phyloP scores from a whole-genome alignment of 37 sponge, comb jelly and placozoan genomes.

The Crambe crambe region DNA sequence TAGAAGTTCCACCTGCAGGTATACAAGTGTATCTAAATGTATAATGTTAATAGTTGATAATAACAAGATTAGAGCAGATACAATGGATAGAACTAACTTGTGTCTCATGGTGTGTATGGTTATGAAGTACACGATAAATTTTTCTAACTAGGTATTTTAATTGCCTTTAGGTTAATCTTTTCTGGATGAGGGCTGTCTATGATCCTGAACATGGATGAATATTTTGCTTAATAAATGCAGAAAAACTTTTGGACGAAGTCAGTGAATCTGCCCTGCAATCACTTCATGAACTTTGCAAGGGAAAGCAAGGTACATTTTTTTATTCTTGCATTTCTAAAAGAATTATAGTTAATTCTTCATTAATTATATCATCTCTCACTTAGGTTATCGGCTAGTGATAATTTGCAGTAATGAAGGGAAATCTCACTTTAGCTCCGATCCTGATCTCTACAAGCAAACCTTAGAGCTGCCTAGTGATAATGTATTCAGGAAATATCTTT shows the following conservation, averaged over 20 bases:
- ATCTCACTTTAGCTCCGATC: constrained; percentile 53
- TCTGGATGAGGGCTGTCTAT: constrained; percentile 69
- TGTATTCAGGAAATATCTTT: constrained; percentile 19
- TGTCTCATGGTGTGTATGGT: too few species aligned
- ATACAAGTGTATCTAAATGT: too few species aligned
- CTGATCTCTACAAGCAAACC: constrained; percentile 15
- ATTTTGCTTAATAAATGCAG: constrained; percentile 73
- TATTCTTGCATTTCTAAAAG: too few species aligned
- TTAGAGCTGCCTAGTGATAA: neutral
- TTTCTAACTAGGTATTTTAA: too few species aligned
- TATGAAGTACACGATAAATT: too few species aligned
- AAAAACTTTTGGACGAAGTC: constrained; percentile 60
- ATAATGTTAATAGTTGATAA: too few species aligned
- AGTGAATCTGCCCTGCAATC: constrained; percentile 48
- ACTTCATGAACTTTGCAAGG: constrained; percentile 39
- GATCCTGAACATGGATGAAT: constrained; percentile 59
- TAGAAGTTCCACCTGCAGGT: too few species aligned
- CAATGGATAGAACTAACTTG: too few species aligned
- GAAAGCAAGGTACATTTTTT: constrained; percentile 30
- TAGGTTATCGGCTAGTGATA: constrained; percentile 63
- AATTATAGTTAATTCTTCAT: too few species aligned
- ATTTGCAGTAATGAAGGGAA: constrained; percentile 67
- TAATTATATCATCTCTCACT: too few species aligned
- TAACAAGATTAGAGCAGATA: too few species aligned
- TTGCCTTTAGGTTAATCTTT: constrained; percentile 61